These are phyloP conservation scores for Acanthopleura granulata DNA, from an alignment of 2,888 invertebrate genomes.

Conservation along the genomic window DNA sequence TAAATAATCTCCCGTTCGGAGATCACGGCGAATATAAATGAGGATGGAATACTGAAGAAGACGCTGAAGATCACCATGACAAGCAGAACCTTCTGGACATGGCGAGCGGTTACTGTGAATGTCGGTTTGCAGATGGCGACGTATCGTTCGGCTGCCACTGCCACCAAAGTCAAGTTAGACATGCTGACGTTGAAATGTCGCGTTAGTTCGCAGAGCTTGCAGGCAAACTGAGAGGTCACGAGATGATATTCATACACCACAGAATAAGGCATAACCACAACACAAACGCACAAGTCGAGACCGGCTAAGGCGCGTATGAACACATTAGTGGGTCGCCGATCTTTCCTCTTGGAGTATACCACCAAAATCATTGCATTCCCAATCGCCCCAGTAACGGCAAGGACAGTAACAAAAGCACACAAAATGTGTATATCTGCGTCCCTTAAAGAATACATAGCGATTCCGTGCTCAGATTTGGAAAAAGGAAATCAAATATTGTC, in stretches of 20 bases:
- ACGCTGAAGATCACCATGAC: not conserved
- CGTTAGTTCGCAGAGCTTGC: constrained; percentile 24
- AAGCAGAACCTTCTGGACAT: not conserved
- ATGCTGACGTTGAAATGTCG: constrained; percentile 23
- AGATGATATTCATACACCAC: constrained; percentile 20
- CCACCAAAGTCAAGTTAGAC: constrained; percentile 21
- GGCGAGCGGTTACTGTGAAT: not conserved
- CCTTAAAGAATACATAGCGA: too few relatives aligned
- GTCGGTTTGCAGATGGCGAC: constrained; percentile 24
- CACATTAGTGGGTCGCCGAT: not conserved
- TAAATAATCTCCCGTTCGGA: not conserved
- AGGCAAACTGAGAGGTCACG: constrained; percentile 19
- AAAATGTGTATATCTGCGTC: not conserved
- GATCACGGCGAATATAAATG: constrained; percentile 21
- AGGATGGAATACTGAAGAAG: constrained; percentile 16
- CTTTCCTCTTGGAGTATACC: constrained; percentile 20
- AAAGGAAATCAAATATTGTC: too few relatives aligned
- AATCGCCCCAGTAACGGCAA: constrained; percentile 14
- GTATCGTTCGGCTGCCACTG: constrained; percentile 26
- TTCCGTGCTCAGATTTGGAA: too few relatives aligned
- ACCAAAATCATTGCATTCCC: constrained; percentile 24
- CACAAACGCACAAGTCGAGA: constrained; percentile 23
- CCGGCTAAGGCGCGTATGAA: constrained; percentile 21
- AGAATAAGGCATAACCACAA: constrained; percentile 28
- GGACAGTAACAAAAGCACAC: not conserved